A percentile compares a stretch with the other conserved stretches of the same genome.
Conservation (phyloP, 2,888 invertebrate species). For the Zhuqinia jingwanae region DNA sequence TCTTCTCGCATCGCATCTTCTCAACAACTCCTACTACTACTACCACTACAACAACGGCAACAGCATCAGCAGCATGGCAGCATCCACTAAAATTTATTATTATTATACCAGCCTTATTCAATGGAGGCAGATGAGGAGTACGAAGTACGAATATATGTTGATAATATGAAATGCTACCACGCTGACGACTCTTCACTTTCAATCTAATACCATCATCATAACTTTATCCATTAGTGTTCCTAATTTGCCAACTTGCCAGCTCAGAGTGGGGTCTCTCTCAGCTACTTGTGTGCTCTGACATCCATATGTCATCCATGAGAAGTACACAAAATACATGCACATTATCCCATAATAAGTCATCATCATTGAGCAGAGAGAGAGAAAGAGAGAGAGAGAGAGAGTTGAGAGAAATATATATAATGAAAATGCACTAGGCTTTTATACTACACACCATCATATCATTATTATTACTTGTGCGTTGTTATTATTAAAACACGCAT, state of each 20-base stretch:
- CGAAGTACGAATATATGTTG: constrained; percentile 4
- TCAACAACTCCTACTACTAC: constrained; percentile 52
- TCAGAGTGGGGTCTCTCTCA: constrained; percentile 69
- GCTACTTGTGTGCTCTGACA: constrained; percentile 58
- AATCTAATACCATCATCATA: constrained; percentile 63
- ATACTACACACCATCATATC: constrained; percentile 16
- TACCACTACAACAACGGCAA: no score
- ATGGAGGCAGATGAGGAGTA: constrained; percentile 12
- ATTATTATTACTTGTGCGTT: constrained; percentile 7
- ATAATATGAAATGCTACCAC: constrained; percentile 16
- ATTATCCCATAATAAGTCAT: not conserved
- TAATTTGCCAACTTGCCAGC: constrained; percentile 74
- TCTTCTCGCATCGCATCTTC: constrained; percentile 36
- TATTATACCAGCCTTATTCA: not conserved
- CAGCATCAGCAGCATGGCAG: no score
- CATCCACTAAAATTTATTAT: constrained; percentile 38
- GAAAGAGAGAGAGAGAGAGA: constrained; percentile 1
- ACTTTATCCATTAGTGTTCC: constrained; percentile 72
- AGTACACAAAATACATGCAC: not conserved
- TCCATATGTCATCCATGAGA: constrained; percentile 52
- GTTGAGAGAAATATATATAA: not conserved
- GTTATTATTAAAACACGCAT: constrained; percentile 34
- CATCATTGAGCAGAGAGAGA: not conserved
- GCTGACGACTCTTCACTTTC: constrained; percentile 44
- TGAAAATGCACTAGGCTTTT: not conserved